Percentiles rank a stretch among this genome's conserved stretches.
These are phyloP conservation scores for Cryptus viduatorius DNA, from an alignment of 2,888 invertebrate species.

Conservation along the genomic window DNA sequence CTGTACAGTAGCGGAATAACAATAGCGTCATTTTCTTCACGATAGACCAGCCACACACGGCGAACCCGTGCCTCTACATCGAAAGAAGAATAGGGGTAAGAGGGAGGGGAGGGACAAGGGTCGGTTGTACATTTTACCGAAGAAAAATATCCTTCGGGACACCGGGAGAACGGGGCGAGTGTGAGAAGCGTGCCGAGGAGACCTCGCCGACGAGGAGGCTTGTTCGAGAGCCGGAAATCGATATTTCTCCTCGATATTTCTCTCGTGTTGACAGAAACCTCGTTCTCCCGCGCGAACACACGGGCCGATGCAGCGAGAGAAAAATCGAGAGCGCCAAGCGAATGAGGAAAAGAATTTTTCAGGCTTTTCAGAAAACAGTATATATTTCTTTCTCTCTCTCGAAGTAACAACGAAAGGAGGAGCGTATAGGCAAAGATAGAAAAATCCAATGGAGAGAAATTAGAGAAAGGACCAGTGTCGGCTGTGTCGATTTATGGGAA, in stretches of 20 bases:
- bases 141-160: constrained; percentile 59
- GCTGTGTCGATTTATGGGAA: neutral
- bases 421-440: neutral
- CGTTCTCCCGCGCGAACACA: constrained; percentile 27
- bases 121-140: constrained; percentile 53
- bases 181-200: constrained; percentile 4
- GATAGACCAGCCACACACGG: neutral
- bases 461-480: neutral
- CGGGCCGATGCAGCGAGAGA: neutral
- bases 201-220: constrained; percentile 4
- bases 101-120: constrained; percentile 19
- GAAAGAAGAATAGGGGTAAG: constrained; percentile 18
- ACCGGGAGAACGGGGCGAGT: constrained; percentile 35
- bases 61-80: neutral
- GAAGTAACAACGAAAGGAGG: neutral
- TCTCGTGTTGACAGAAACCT: constrained; percentile 53
- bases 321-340: neutral
- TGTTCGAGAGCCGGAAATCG: constrained; percentile 58
- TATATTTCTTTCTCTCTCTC: neutral
- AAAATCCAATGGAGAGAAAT: neutral
- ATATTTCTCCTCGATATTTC: constrained; percentile 57
- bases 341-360: constrained; percentile 32
- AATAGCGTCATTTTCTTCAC: constrained; percentile 34
- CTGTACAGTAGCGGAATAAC: constrained; percentile 26
- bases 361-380: neutral